These are phyloP conservation scores for Pseudomyrmex dendroicus DNA, from an alignment of 1,140 invertebrate genomes.

Conservation along the genomic window DNA sequence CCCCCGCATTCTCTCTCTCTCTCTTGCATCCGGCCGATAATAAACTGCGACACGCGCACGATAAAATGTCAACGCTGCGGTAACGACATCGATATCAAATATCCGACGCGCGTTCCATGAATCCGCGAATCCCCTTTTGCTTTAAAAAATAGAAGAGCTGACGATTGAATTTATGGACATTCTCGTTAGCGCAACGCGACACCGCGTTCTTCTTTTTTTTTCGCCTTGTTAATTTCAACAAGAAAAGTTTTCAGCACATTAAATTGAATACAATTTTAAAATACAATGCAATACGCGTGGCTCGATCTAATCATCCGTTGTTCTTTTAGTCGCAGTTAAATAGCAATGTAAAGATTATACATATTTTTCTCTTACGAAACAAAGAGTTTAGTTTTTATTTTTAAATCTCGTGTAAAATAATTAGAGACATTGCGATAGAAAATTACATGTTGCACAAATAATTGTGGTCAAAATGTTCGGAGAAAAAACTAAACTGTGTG, in stretches of 20 bases:
- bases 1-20: background rate
- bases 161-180: slow-evolving; percentile 33
- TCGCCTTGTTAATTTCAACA: slow-evolving; percentile 1
- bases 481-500: too few relatives aligned
- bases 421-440: background rate
- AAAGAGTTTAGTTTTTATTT: too few relatives aligned
- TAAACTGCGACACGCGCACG: slow-evolving; percentile 33
- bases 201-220: background rate
- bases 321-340: background rate
- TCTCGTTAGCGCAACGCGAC: slow-evolving; percentile 42
- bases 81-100: slow-evolving; percentile 42
- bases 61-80: slow-evolving; percentile 25
- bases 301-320: background rate
- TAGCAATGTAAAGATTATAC: background rate
- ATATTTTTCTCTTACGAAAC: too few relatives aligned
- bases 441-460: too few relatives aligned
- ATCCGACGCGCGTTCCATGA: slow-evolving; percentile 20
- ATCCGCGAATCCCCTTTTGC: slow-evolving; percentile 8
- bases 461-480: too few relatives aligned
- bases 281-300: background rate
- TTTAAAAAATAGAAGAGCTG: slow-evolving; percentile 10
- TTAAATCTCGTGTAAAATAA: background rate
- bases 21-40: background rate
- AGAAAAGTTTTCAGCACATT: slow-evolving; percentile 12
- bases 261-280: slow-evolving; percentile 41